Evolutionary conservation across 2,113 vertebrate species (phyloP).

Genomic region (Peromyscus californicus): DNA sequence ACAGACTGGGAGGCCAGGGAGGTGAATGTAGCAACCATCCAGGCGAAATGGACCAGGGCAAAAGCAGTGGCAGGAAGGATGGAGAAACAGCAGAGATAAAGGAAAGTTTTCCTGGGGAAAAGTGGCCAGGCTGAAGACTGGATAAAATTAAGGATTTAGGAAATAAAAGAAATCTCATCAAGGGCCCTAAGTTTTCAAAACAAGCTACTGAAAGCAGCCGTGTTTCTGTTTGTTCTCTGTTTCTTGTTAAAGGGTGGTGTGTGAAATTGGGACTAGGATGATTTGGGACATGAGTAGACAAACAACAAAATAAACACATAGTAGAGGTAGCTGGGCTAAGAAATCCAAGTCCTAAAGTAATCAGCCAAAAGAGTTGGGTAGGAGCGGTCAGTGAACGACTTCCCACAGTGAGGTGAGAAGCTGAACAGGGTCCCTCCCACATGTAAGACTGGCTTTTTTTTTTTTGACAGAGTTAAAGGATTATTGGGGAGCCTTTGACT

Average conservation of each 20-base stretch:
- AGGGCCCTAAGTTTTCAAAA: not conserved
- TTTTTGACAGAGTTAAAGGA: not conserved
- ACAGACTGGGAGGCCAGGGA: not conserved
- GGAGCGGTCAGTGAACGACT: not conserved
- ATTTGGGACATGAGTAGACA: constrained; percentile 23
- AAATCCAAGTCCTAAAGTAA: constrained; percentile 28
- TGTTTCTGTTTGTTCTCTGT: not conserved
- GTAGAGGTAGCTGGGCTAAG: constrained; percentile 15
- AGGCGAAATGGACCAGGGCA: not conserved
- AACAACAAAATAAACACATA: not conserved
- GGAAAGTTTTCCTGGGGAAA: constrained; percentile 13
- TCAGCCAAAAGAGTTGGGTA: not conserved
- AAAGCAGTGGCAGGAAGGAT: not conserved
- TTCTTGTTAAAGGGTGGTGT: not conserved
- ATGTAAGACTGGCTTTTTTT: not conserved
- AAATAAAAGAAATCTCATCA: constrained; percentile 19
- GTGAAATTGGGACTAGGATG: not conserved
- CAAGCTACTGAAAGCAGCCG: not conserved
- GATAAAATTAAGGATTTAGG: not conserved
- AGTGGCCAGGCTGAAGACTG: not conserved
- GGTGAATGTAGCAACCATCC: not conserved
- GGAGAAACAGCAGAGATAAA: constrained; percentile 13
- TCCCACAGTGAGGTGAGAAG: not conserved
- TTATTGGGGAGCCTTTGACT: not conserved
- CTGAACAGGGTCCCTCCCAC: not conserved